Base-by-base conservation (phyloP, 2,888 invertebrate species). In the Latrodectus hesperus region DNA sequence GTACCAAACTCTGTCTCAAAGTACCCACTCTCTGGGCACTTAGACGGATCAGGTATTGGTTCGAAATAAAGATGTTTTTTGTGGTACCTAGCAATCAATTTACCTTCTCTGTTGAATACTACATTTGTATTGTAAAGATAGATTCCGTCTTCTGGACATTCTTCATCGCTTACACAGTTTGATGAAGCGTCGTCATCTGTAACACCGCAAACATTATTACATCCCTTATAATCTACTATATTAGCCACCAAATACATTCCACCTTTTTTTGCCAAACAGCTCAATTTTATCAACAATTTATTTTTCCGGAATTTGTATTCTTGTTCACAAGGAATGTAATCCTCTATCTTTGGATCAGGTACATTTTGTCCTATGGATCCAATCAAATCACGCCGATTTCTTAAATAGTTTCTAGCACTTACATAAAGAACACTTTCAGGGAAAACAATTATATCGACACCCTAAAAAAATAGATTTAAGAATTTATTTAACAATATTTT, bases 1-100 rank as follows among this genome's bases (percentile, higher is more conserved):
- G 93, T 94, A 0, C 95, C 95, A 91, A 96, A 96, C 92, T 96
- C 96, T 0, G 96, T 95, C 5, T 92, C 92, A 91, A 96, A 96
- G 10, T 93, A 92, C 0, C 94, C 94, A 1, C 94, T 90, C 73
- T 95, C 95, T 0, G 94, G 92, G 55, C 91, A 84, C 10, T 88
- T 76, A 0, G 92, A 91, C 0, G 84, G 92, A 89, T 94, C 93
- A 89, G 93, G 93, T 9, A 12, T 17, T 22, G 67, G 22, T 53
- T 11, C 5, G 12, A 60, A 68, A n/a, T 52, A 77, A 26, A 53
- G 77, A 53, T 77, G 68, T 26, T 26, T 67, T 38, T 77, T 77
- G 26, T 77, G 68, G 14, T 77, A 77, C n/a, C 77, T 52, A 9
- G 22, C 68, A 6, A 77, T 16, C 22, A 77, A n/a, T 26, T 49